Percentiles rank a stretch among this genome's conserved stretches.
Evolutionary conservation across 2,113 vertebrate genomes (phyloP).

Genomic region (Thamnaconus septentrionalis): DNA sequence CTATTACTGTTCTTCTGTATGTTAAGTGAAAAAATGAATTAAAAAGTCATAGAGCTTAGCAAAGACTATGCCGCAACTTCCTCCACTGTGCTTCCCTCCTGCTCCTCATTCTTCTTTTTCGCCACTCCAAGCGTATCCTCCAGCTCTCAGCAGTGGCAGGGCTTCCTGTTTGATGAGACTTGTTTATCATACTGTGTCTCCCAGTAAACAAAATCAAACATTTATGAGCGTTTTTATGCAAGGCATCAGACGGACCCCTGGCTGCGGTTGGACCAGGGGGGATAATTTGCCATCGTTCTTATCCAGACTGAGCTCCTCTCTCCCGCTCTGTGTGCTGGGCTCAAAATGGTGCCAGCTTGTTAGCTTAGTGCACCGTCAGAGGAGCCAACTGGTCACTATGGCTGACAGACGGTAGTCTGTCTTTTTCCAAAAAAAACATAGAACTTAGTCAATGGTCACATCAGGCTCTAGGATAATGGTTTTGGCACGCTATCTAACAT

Average conservation of each 20-base stretch:
- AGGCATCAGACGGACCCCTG: conserved; percentile 37
- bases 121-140: conserved; percentile 36
- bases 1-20: conserved; percentile 10
- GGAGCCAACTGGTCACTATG: conserved; percentile 38
- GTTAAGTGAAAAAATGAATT: neutral
- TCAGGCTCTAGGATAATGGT: too few species aligned
- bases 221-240: conserved; percentile 59
- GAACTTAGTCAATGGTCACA: too few species aligned
- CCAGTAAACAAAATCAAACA: conserved; percentile 67
- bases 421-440: too few species aligned
- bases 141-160: conserved; percentile 25
- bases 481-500: too few species aligned
- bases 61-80: conserved; percentile 19
- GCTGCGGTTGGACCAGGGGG: conserved; percentile 32
- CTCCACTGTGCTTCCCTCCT: conserved; percentile 31
- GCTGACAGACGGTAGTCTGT: neutral
- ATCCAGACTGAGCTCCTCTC: conserved; percentile 29
- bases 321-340: conserved; percentile 23
- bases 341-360: conserved; percentile 38
- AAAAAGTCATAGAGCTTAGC: conserved; percentile 31
- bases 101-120: conserved; percentile 46
- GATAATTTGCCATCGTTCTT: conserved; percentile 49
- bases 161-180: conserved; percentile 40
- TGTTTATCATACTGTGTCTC: conserved; percentile 45
- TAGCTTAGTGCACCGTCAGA: conserved; percentile 32